Evolutionary conservation across 1,140 invertebrate species (phyloP), one percentile per base, ranked within the genome.

Genomic region (Cydia pomonella): DNA sequence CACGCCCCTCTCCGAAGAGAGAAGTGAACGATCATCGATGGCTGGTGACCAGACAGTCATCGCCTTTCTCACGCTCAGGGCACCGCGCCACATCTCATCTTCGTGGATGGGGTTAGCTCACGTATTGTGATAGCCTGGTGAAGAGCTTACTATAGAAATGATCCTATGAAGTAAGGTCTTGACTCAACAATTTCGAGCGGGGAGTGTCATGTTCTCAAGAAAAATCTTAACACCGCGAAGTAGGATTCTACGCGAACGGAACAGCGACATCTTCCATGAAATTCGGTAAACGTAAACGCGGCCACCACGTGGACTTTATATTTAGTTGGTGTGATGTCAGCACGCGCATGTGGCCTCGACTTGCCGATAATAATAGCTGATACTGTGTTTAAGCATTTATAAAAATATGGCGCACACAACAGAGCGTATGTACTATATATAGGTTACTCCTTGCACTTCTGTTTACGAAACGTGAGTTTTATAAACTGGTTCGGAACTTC

Each of bases 121-220:
- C 50, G 50, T 53, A 53, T 53, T 53, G 50, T 53, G 50, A 53
- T 18, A 53, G 50, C n/a, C 50, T 53, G 50, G 50, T 9, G 50
- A 53, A 53, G n/a, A 53, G 50, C 50, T 53, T 53, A 53, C 50
- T 53, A 53, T 53, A 53, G 50, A 53, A 53, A 53, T 53, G 50
- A 53, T 53, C 50, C 50, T 53, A 53, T 53, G 50, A 53, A 53
- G 50, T 53, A 53, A 53, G 50, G 50, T 53, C 50, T 53, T 53
- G 50, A 2, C 50, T 0, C 4, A 53, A 18, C 7, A 18, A n/a
- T 2, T 16, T 7, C n/a, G 9, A 18, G 16, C 50, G 50, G 6
- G 16, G n/a, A 53, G n/a, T 4, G 50, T 53, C 50, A 53, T 53
- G 50, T 18, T 53, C 50, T 6, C 50, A 16, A 53, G 50, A 18